phyloP scores from a whole-genome alignment of 1,140 invertebrate genomes.

The Platyscapa corneri region DNA sequence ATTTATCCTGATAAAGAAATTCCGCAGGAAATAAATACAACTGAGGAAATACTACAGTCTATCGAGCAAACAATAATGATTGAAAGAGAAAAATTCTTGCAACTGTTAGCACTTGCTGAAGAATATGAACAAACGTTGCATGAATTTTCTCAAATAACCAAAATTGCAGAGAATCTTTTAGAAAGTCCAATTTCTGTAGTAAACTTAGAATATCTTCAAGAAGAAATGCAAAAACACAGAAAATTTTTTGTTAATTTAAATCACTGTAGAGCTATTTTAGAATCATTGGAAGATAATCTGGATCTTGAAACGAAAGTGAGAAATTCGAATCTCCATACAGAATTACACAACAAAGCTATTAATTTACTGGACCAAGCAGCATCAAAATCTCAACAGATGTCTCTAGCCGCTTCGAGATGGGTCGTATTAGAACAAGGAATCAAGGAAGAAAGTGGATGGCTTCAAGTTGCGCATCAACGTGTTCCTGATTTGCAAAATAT shows the following conservation, averaged over 20 bases:
- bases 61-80: slow-evolving; percentile 80
- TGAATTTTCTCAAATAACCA: slow-evolving; percentile 88
- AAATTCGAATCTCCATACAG: slow-evolving; percentile 84
- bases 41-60: slow-evolving; percentile 80
- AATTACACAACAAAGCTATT: slow-evolving; percentile 83
- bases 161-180: slow-evolving; percentile 85
- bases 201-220: slow-evolving; percentile 84
- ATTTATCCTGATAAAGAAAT: slow-evolving; percentile 80
- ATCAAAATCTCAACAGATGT: slow-evolving; percentile 85
- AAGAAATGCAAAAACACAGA: slow-evolving; percentile 90
- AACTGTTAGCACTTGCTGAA: slow-evolving; percentile 83
- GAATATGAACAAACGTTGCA: slow-evolving; percentile 91
- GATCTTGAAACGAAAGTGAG: slow-evolving; percentile 84
- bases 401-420: slow-evolving; percentile 88
- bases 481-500: slow-evolving; percentile 86
- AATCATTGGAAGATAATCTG: slow-evolving; percentile 88
- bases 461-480: slow-evolving; percentile 85
- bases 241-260: slow-evolving; percentile 92
- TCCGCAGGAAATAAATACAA: slow-evolving; percentile 78
- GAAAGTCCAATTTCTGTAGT: slow-evolving; percentile 83
- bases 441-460: slow-evolving; percentile 87
- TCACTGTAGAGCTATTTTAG: slow-evolving; percentile 87
- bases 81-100: slow-evolving; percentile 84
- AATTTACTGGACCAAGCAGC: slow-evolving; percentile 85
- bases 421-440: slow-evolving; percentile 86